Conservation (phyloP, 2,888 invertebrate species). For the Caenorhabditis angaria region DNA sequence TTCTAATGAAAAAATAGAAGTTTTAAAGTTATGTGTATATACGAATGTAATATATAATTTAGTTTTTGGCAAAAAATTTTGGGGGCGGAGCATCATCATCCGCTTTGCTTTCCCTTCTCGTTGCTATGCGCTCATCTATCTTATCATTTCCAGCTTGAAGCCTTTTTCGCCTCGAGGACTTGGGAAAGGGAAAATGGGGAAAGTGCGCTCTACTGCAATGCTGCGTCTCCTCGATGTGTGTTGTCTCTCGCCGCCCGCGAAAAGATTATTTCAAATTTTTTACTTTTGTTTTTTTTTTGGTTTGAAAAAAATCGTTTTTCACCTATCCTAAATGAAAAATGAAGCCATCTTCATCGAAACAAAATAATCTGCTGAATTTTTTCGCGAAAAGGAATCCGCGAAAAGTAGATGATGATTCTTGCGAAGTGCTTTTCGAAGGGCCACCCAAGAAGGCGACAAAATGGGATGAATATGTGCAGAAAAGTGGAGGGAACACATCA, state of each 20-base stretch:
- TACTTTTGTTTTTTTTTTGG: background rate
- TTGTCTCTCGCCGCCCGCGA: background rate
- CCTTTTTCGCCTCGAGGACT: too few species aligned
- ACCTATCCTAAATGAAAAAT: too few species aligned
- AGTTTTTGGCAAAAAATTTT: background rate
- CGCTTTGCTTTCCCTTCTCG: too few species aligned
- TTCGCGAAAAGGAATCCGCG: background rate
- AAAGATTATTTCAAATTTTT: background rate
- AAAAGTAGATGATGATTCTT: background rate
- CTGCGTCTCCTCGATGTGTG: background rate
- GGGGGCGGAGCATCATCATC: background rate
- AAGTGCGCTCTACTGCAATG: background rate
- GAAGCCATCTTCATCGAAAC: background rate
- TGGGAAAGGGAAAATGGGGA: background rate
- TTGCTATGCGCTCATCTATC: constrained; percentile 5
- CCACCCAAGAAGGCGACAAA: background rate
- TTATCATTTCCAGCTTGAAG: background rate
- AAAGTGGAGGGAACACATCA: background rate
- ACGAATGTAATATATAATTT: constrained; percentile 2
- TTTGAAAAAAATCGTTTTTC: background rate
- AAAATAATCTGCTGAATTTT: background rate
- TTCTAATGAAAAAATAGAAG: background rate
- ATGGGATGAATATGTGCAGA: background rate
- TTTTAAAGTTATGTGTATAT: constrained; percentile 3
- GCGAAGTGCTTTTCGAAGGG: background rate